Conservation (phyloP, 2,888 invertebrate species). For the Aphidoletes aphidimyza region DNA sequence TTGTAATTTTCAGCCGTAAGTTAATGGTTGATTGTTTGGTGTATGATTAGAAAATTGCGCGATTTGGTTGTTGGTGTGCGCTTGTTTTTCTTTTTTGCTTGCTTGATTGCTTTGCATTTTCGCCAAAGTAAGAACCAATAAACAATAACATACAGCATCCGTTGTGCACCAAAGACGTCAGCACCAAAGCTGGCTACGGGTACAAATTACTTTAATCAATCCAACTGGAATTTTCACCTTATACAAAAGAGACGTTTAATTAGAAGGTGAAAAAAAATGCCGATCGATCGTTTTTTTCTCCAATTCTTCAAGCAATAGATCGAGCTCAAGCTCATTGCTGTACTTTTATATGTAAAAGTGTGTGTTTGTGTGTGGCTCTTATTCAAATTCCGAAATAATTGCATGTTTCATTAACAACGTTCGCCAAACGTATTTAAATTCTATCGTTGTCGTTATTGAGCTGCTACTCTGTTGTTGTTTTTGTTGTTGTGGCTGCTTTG, state of each 20-base stretch:
- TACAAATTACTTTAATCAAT: background rate
- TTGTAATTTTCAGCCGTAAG: background rate
- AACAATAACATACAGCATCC: background rate
- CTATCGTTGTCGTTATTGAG: constrained; percentile 1
- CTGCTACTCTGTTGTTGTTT: background rate
- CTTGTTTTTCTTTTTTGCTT: too few species aligned
- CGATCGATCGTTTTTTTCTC: background rate
- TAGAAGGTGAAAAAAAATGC: background rate
- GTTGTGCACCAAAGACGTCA: background rate
- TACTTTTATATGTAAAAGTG: too few species aligned
- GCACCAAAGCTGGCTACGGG: too few species aligned
- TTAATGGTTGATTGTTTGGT: constrained; percentile 7
- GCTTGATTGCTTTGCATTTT: too few species aligned
- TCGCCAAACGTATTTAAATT: constrained; percentile 43
- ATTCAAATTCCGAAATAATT: constrained; percentile 49
- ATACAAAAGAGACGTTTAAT: background rate
- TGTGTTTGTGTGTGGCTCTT: background rate
- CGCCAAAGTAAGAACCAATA: background rate
- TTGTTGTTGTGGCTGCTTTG: background rate
- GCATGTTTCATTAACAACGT: constrained; percentile 38
- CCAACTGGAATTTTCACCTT: background rate
- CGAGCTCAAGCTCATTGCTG: background rate
- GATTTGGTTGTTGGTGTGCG: too few species aligned
- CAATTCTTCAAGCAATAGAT: constrained; percentile 23
- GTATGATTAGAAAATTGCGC: constrained; percentile 25